Base-by-base conservation (phyloP, 2,113 vertebrate genomes). In the Myrmecophaga tridactyla region DNA sequence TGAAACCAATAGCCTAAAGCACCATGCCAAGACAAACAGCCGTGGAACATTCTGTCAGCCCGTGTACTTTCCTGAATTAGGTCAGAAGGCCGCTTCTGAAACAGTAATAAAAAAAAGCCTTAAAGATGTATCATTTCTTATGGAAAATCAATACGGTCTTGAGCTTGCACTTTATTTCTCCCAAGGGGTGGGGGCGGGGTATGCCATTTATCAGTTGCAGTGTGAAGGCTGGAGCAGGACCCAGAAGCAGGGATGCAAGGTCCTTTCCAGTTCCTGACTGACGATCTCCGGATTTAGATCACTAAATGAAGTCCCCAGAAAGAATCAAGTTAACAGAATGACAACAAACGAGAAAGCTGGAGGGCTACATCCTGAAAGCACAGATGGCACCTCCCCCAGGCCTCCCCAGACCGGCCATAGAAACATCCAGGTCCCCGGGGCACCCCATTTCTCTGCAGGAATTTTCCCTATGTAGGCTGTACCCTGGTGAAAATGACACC, bases 261-360 rank as follows among this genome's bases (percentile, higher is more conserved):
- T 92, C 78, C 70, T 63, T 48, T 20, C 69, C 34, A 6, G 69
- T 70, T 89, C 56, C 46, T 0, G 11, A 73, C 46, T 76, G 53
- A 29, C 34, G 86, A 60, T 67, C 65, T 93, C 88, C 88, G 72
- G 63, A 75, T 94, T 93, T 67, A 72, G 62, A 82, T 86, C 90
- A 88, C 90, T 89, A 88, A 78, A 90, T 86, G 85, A 95, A 96
- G 94, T 83, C 43, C 75, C 73, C 56, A 78, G 87, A 83, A 85
- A 94, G 80, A 94, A 95, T 88, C 90, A 90, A 75, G 67, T 88
- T 94, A 92, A 95, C 90, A 96, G 86, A 65, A 92, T n/a, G 73
- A 93, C 76, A 93, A 43, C 84, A 84, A 80, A 63, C 0, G 14
- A 82, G 81, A 87, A 70, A 70, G 84, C 87, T 14, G 60, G 48